Base-by-base conservation (phyloP, 2,797 vertebrate species). In the Sebastolobus altivelis region DNA sequence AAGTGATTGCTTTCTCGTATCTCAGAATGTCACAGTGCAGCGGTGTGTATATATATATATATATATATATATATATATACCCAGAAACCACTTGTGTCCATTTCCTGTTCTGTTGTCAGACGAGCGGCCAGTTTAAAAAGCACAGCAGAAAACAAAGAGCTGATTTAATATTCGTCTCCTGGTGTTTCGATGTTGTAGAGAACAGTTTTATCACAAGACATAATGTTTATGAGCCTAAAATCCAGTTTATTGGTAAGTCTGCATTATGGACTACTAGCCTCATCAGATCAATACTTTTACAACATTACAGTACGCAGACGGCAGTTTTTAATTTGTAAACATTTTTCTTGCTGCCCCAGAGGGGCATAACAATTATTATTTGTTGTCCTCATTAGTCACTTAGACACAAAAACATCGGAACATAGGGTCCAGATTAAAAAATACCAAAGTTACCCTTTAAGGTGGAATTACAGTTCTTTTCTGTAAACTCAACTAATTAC, bases 1-100 rank as follows among this genome's bases (percentile, higher is more conserved):
- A 27, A 18, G 4, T 69, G 22, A 59, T 46, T 35, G 71, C 58
- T 46, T 52, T 4, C 37, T 35, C 83, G 31, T n/a, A 1, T 60
- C 52, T 75, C 63, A 73, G 80, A 70, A 79, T 81, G 83, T 88
- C 83, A 72, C 72, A 74, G 78, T 79, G 25, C 35, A 2, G 7
- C 1, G 0, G 52, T 33, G n/a, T 22, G 0, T 40, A 2, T 40
- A 5, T 40, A 4, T n/a, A n/a, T n/a, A n/a, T n/a, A n/a, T n/a
- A n/a, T 38, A 38, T 38, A 38, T 38, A 38, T 5, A 38, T 5
- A 40, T 40, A 40, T 6, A 6, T 1, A 6, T 6, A n/a, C 20
- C 22, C 8, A 4, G 38, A 40, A 8, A 20, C 40, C 40, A 16
- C 40, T 49, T 20, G 46, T 49, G 46, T 49, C 49, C 68, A 38